Percentiles rank a stretch among this genome's conserved stretches.
Evolutionary conservation across 2,888 invertebrate species (phyloP).

Genomic region (Acronicta psi): DNA sequence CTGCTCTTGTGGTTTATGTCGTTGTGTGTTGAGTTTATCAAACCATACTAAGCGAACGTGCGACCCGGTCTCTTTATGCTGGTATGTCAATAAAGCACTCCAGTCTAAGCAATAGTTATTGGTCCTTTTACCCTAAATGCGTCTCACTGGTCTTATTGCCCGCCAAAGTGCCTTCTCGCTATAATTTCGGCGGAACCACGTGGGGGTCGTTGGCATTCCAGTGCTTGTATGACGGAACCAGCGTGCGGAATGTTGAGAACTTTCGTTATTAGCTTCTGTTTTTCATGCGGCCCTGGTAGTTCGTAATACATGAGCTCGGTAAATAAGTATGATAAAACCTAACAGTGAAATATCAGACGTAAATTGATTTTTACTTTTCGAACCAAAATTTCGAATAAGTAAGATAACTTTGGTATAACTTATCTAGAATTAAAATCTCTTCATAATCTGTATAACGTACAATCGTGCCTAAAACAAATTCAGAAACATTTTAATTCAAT

Average conservation of each 20-base stretch:
- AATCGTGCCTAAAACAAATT: no score
- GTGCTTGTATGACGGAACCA: neutral
- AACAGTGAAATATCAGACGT: no score
- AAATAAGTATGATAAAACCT: no score
- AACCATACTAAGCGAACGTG: no score
- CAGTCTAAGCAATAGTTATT: neutral
- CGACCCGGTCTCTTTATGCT: neutral
- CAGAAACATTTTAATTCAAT: no score
- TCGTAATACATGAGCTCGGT: neutral
- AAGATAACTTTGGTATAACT: no score
- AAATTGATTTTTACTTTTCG: no score
- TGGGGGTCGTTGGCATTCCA: neutral
- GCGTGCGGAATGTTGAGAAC: neutral
- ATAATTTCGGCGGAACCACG: constrained; percentile 1
- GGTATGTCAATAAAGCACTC: neutral
- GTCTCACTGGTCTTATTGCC: neutral
- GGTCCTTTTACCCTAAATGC: neutral
- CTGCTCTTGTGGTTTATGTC: no score
- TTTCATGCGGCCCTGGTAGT: neutral
- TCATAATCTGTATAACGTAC: no score
- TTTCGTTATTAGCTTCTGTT: neutral
- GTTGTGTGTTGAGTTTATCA: neutral
- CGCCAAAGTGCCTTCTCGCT: neutral
- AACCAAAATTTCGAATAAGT: no score
- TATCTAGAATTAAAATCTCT: no score